Conservation (phyloP, 2,113 vertebrate species). For the Pheucticus melanocephalus region DNA sequence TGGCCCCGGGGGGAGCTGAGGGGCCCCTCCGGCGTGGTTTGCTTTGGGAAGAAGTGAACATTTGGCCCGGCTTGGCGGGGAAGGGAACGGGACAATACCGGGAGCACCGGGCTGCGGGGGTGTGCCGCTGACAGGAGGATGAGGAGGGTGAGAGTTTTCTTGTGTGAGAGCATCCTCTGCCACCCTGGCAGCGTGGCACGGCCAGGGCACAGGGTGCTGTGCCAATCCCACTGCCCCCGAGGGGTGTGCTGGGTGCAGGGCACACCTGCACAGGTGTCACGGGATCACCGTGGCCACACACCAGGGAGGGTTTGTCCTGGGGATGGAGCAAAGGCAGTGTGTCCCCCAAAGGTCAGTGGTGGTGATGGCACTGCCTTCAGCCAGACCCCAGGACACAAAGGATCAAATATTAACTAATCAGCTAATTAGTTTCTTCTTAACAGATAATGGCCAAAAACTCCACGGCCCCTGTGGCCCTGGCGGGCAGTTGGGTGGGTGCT, state of each 20-base stretch:
- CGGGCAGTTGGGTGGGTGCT: neutral
- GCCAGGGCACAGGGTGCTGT: neutral
- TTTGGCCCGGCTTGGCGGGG: neutral
- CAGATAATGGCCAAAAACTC: neutral
- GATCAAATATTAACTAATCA: neutral
- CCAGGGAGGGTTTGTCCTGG: no score
- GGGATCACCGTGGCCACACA: accelerated
- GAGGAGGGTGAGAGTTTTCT: neutral
- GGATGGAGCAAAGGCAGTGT: accelerated
- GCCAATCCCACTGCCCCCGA: no score
- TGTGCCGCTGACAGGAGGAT: accelerated
- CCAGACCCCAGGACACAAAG: neutral
- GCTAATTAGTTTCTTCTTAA: neutral
- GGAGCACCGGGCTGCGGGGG: neutral
- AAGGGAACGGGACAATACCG: no score
- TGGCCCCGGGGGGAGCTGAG: neutral
- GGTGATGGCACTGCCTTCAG: neutral
- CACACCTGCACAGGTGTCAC: neutral
- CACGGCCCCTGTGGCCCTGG: neutral
- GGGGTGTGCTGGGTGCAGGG: neutral
- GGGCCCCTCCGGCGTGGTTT: neutral
- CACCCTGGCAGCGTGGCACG: accelerated
- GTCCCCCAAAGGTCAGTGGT: accelerated
- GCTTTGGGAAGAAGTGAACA: neutral
- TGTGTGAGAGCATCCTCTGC: no score